Base-by-base conservation (phyloP, 2,888 invertebrate species). In the Caenorhabditis panamensis region DNA sequence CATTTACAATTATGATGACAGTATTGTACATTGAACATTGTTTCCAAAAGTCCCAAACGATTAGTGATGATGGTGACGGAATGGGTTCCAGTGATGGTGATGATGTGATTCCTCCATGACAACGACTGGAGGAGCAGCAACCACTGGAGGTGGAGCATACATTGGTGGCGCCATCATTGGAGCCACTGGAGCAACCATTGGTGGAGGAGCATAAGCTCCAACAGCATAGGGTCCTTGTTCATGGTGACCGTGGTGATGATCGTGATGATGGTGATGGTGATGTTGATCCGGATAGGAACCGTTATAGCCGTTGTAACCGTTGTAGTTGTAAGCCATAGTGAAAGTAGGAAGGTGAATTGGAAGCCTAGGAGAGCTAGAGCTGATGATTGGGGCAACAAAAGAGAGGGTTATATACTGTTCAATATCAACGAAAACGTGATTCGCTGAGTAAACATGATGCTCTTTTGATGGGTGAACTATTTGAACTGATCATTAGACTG, bases 311-410 rank as follows among this genome's bases (percentile, higher is more conserved):
- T 71, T 71, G 62, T 71, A 71, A n/a, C 62, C 62, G n/a, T 71
- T 71, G 53, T 71, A 71, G 51, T 69, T 69, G 51, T 69, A 59
- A 31, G 68, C 68, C 68, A 69, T 69, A 44, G 11, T n/a, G n/a
- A n/a, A n/a, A n/a, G n/a, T n/a, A 49, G 18, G 44, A 13, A 44
- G 31, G 31, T n/a, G n/a, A n/a, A n/a, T n/a, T n/a, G n/a, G n/a
- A n/a, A 36, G 41, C 5, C 13, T 6, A 16, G 41, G 16, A 2
- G 13, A 41, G 2, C 13, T 6, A 41, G 13, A 41, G 16, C 9
- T 31, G 41, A 41, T 41, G 41, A 5, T 41, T 13, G 28, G 54
- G 13, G 11, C 8, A 26, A 22, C 13, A 13, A 11, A 6, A 11
- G 8, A 13, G 9, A 9, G 31, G 54, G 26, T 66, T 66, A 53